These are phyloP conservation scores for Aleiodes alternator DNA, from an alignment of 2,888 invertebrate species.

Conservation along the genomic window DNA sequence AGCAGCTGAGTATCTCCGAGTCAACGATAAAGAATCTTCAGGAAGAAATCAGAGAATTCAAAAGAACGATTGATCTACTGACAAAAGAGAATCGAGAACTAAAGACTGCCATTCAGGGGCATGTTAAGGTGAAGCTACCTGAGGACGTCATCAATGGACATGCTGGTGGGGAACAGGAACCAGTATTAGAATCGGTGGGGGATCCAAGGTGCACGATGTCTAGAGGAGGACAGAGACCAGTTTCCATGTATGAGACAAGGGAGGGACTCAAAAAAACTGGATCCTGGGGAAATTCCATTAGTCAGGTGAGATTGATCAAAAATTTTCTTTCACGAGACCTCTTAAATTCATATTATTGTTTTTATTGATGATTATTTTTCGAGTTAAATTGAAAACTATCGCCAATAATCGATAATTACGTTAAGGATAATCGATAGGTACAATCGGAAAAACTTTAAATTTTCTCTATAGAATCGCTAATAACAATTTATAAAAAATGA, in stretches of 20 bases:
- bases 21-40: slow-evolving; percentile 82
- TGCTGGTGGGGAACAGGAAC: slow-evolving; percentile 75
- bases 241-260: slow-evolving; percentile 92
- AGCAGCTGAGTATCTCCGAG: slow-evolving; percentile 81
- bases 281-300: slow-evolving; percentile 65
- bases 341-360: too few relatives aligned
- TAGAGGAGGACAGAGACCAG: slow-evolving; percentile 82
- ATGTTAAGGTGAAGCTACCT: slow-evolving; percentile 54
- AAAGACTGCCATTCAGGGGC: slow-evolving; percentile 76
- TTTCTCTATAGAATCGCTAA: too few relatives aligned
- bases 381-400: too few relatives aligned
- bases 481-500: too few relatives aligned
- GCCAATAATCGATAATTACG: too few relatives aligned
- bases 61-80: slow-evolving; percentile 84
- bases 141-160: slow-evolving; percentile 69
- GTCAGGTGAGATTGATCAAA: slow-evolving; percentile 62
- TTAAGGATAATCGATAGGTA: too few relatives aligned
- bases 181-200: slow-evolving; percentile 76
- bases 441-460: too few relatives aligned
- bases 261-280: slow-evolving; percentile 81
- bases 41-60: slow-evolving; percentile 80
- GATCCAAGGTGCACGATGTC: slow-evolving; percentile 75
- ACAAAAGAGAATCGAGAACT: slow-evolving; percentile 88
- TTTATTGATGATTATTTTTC: too few relatives aligned
- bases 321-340: too few relatives aligned